Evolutionary conservation across 2,888 invertebrate genomes (phyloP), one percentile per base, ranked within the genome.

Genomic region (Alcis repandata): DNA sequence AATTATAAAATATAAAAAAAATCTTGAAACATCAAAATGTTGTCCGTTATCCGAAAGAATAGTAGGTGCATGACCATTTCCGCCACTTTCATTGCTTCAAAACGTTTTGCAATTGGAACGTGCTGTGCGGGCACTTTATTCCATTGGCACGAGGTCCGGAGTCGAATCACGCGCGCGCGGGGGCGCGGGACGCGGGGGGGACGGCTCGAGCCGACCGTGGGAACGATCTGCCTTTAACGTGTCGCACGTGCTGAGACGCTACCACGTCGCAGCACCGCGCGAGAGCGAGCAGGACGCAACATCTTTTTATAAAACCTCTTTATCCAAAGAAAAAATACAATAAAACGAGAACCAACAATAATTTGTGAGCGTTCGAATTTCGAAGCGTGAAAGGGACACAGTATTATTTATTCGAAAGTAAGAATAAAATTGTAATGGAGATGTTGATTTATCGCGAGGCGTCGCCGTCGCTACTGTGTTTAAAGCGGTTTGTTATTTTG

Each of bases 191-290:
- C 79, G 78, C 75, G 69, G 75, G 58, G 70, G 70, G 79, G 76
- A 76, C 77, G 84, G 84, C 84, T 83, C 87, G 87, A 82, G 84
- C 65, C 87, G 88, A 92, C 92, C 93, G 93, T 93, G 93, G 92
- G 93, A 93, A 93, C 90, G 92, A 84, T 89, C 88, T 91, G 93
- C 91, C 92, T 92, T 93, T 92, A 92, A 91, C 92, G 87, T 87
- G 89, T 89, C 92, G 92, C 93, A 92, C 93, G 93, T 93, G 93
- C 92, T 91, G 82, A 85, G 83, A 87, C 86, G 89, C 70, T 73
- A 71, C 68, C 73, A 69, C 86, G 84, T 87, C 89, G 87, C 87
- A 79, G 85, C 80, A 77, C 82, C 80, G 74, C 81, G 73, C 79
- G 71, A 83, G 89, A 78, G 71, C 69, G 76, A 91, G 66, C 74